A percentile compares a stretch with the other conserved stretches of the same genome.
Conservation (phyloP, 2,113 vertebrate species). For the Ellobius talpinus region DNA sequence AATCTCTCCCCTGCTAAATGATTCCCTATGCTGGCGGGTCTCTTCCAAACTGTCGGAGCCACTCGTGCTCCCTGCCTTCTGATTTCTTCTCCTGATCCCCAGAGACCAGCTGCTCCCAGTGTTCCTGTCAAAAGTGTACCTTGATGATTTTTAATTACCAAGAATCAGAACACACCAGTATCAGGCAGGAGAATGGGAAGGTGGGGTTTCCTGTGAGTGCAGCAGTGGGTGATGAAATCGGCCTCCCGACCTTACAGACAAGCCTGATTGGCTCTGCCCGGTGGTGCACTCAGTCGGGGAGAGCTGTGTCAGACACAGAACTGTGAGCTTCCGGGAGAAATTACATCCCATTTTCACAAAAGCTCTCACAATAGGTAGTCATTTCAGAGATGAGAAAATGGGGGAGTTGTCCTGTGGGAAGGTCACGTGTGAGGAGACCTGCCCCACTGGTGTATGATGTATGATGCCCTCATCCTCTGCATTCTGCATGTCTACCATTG, state of each 20-base stretch:
- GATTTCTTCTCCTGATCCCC: background rate
- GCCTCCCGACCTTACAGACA: background rate
- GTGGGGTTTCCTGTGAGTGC: background rate
- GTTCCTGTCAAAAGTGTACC: background rate
- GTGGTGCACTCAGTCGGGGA: background rate
- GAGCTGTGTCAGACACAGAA: background rate
- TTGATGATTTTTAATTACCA: background rate
- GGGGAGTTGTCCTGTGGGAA: background rate
- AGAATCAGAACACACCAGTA: background rate
- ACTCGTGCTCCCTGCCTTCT: background rate
- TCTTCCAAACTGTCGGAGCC: slow-evolving; percentile 1
- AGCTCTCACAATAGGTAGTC: background rate
- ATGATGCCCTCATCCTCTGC: background rate
- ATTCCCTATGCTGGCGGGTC: background rate
- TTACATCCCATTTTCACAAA: background rate
- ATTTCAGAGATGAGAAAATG: background rate
- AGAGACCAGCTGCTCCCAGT: background rate
- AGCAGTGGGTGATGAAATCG: background rate
- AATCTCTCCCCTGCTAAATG: background rate
- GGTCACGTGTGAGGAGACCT: background rate
- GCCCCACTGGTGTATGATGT: too few species aligned
- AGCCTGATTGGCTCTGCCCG: background rate
- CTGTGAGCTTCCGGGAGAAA: background rate
- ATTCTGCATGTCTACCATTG: too few species aligned
- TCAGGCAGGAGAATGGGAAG: background rate